Evolutionary conservation across 1,140 invertebrate genomes (phyloP), one percentile per base, ranked within the genome.

Genomic region (Drosophila ficusphila): DNA sequence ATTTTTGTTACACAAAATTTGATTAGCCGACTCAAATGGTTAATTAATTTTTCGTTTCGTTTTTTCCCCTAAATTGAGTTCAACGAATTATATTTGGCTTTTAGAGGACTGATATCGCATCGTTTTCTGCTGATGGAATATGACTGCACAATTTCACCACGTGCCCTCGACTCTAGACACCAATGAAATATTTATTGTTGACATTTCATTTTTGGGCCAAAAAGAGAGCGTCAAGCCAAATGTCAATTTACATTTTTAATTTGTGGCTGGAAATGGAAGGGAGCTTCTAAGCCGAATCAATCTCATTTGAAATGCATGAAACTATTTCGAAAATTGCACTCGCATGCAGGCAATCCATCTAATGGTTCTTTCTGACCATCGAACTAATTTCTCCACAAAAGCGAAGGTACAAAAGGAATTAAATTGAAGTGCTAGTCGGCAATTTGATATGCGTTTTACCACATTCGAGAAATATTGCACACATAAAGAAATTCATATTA

Each of bases 11-110:
- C 56, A 38, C 8, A 25, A 53, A 36, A 60, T 81, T 57, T 64
- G 53, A 76, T 82, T 77, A 67, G 51, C 41, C 21, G 34, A 3
- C 71, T 76, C 58, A 58, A 57, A 81, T 76, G 70, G 49, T 52
- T 31, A 73, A 34, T 53, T 60, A 25, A 68, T 18, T 34, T 34
- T 38, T 46, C 1, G 33, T 14, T 46, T 65, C 42, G 0, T 19
- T 34, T 34, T 2, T 33, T n/a, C n/a, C n/a, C n/a, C 21, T 1
- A 54, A 41, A 54, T 36, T 46, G 41, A 47, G 41, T 61, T 38
- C 44, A 52, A 23, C 38, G 49, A 72, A 64, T 51, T 8, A 44
- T 34, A 60, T 67, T 72, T 31, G 8, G 23, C 21, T 61, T 18
- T 27, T 2, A 1, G 25, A 21, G 4, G 23, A n/a, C 7, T 9